phyloP scores from a whole-genome alignment of 2,113 vertebrate species.

The Gnathonemus longibarbis region DNA sequence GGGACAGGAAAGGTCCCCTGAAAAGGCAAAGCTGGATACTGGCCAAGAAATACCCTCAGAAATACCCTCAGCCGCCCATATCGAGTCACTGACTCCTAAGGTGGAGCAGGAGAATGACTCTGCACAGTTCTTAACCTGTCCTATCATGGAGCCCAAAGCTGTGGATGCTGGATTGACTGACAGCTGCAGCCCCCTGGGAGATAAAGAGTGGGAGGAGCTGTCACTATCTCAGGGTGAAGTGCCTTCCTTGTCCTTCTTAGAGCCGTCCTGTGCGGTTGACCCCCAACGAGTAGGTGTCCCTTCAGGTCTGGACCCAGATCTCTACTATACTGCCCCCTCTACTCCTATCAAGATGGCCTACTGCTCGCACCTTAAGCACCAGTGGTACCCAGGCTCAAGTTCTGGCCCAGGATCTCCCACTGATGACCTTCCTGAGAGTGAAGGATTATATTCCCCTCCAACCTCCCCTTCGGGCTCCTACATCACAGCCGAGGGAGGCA shows the following conservation, averaged over 20 bases:
- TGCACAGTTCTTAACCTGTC: conserved; percentile 30
- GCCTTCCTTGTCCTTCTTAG: conserved; percentile 73
- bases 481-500: conserved; percentile 85
- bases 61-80: conserved; percentile 24
- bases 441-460: conserved; percentile 72
- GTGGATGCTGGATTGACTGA: conserved; percentile 39
- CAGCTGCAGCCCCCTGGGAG: conserved; percentile 29
- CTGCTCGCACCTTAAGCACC: conserved; percentile 54
- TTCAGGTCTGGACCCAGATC: conserved; percentile 65
- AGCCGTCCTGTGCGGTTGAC: conserved; percentile 60
- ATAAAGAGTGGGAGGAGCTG: conserved; percentile 38
- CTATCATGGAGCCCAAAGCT: conserved; percentile 37
- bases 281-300: conserved; percentile 57
- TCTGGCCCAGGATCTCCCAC: conserved; percentile 55
- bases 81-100: conserved; percentile 2
- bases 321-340: conserved; percentile 85
- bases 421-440: conserved; percentile 44
- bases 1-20: conserved; percentile 34
- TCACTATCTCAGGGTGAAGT: conserved; percentile 71
- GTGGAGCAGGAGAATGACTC: conserved; percentile 37
- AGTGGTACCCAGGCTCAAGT: conserved; percentile 52
- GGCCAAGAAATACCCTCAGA: conserved; percentile 37
- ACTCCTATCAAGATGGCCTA: conserved; percentile 71
- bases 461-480: conserved; percentile 90
- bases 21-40: conserved; percentile 44